Conservation (phyloP, 2,113 vertebrate genomes). For the Okapia johnstoni region DNA sequence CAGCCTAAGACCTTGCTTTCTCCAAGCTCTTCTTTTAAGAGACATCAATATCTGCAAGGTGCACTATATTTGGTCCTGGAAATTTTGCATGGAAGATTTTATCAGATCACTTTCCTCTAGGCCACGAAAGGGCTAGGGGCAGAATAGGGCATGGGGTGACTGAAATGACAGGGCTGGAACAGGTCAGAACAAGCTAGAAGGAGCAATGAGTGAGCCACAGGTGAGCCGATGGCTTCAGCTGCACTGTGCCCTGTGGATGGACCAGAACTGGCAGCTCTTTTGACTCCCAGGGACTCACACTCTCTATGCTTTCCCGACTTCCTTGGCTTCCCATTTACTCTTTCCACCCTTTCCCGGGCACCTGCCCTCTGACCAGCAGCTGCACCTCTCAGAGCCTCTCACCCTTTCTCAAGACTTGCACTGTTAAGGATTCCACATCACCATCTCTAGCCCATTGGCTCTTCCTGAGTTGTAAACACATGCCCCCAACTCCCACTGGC, state of each 20-base stretch:
- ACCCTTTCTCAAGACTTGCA: not conserved
- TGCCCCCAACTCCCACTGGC: not conserved
- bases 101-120: not conserved
- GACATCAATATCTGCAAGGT: not conserved
- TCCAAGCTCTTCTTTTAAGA: conserved; percentile 27
- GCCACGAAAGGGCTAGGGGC: not conserved
- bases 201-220: not conserved
- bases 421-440: not conserved
- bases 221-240: not conserved
- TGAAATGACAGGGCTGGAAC: not conserved
- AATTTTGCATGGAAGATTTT: not conserved
- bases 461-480: not conserved
- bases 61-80: not conserved
- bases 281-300: not conserved
- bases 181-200: not conserved
- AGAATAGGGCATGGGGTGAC: not conserved
- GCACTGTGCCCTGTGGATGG: too few species aligned
- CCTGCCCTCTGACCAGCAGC: too few species aligned
- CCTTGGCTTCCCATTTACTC: not conserved
- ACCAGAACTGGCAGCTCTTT: not conserved
- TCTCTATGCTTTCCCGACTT: not conserved
- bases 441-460: not conserved
- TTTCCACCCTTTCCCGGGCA: not conserved
- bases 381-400: not conserved
- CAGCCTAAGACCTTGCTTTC: not conserved